Base-by-base conservation (phyloP, 2,888 invertebrate genomes). In the Lasioglossum zephyrum region DNA sequence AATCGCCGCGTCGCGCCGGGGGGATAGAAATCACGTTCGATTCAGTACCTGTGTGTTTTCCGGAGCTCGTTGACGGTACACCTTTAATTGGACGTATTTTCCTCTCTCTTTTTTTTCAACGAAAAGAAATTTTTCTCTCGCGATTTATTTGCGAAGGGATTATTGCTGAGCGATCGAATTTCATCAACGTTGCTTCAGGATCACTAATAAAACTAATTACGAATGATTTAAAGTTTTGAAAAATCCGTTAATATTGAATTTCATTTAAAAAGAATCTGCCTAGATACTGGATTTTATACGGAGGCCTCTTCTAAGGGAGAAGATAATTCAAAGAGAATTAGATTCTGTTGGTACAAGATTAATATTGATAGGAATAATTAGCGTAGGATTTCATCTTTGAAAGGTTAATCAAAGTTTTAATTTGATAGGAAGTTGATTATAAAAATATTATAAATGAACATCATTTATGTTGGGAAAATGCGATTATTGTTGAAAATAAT, bases 21-120 rank as follows among this genome's bases (percentile, higher is more conserved):
- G 66, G 69, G 39, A 69, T 22, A 69, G 69, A 69, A 69, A 69
- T 69, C 69, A 69, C 69, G 69, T 41, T 69, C 69, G 69, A 69
- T 69, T 69, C 69, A 39, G 41, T 44, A 18, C 69, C 18, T 39
- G 9, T 39, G 69, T 69, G n/a, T 69, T 69, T 69, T 36, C 22
- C 31, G 39, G 36, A 69, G 63, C 63, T 36, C 69, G 69, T 69
- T n/a, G 4, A 69, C 11, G 22, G 36, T 22, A 8, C 36, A 36
- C 66, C 66, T 66, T 36, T 36, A 36, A 66, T 66, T 36, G 36
- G 22, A 36, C 16, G 31, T 31, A 8, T 36, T 66, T 66, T 66
- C 26, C 16, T 63, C 31, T 31, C 26, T 31, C 31, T 31, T 4
- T 26, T 26, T 60, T 31, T 60, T 16, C 22, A 57, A 11, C 57